Evolutionary conservation across 2,797 vertebrate species (phyloP), one percentile per base, ranked within the genome.

Genomic region (Anguilla anguilla): DNA sequence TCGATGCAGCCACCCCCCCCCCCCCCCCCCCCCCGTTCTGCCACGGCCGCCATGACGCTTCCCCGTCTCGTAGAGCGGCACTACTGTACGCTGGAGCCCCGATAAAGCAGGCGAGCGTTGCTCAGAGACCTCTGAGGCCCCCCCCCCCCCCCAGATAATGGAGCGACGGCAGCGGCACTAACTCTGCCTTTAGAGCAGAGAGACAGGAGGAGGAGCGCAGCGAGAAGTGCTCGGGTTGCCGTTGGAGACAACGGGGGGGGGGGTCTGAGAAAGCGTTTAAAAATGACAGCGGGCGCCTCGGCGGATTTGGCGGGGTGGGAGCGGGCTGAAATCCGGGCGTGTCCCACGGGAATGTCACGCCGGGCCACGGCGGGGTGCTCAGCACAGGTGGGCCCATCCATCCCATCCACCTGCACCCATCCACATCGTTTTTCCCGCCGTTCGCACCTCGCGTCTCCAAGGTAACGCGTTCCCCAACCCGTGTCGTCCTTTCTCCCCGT

Each of bases 221-320:
- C n/a, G 28, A 31, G 67, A 35, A 74, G 69, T 74, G 69, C 69
- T 74, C 0, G 11, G 69, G 69, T 35, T 74, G 69, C 69, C 11
- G 28, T 74, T 35, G 28, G 69, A 74, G 69, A 28, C 11, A 2
- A 17, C 35, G 25, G 25, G 2, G 28, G 69, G 31, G 49, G 59
- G 46, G 85, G 51, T 69, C 15, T 85, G 22, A n/a, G 11, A 46
- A 35, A 85, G 59, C 46, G 5, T 43, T 85, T 85, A 85, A 43
- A 67, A 51, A 22, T 85, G 85, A 17, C 85, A 85, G 19, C 39
- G 67, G 59, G 35, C 61, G 17, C 46, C 83, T 85, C 28, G 2
- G 9, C 31, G 17, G 31, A 19, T 46, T 28, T 15, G 46, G 82
- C 22, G 10, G 57, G 6, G 28, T 1, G n/a, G 49, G 11, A 57